Conservation (phyloP, 1,140 invertebrate genomes). For the Saxidomus purpurata region DNA sequence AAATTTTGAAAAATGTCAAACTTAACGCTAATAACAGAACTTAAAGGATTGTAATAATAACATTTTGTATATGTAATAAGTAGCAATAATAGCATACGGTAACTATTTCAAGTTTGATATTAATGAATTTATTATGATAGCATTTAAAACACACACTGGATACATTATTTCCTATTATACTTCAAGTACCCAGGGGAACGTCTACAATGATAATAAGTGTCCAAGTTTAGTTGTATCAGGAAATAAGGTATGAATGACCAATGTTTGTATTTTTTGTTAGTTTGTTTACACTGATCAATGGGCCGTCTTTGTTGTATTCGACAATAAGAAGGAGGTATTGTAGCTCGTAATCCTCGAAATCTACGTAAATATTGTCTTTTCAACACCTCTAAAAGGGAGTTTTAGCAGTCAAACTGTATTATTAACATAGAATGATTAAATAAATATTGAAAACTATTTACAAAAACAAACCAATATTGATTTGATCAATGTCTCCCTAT, state of each 20-base stretch:
- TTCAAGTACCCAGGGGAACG: not conserved
- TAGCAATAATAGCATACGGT: too few species aligned
- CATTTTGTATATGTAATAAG: too few species aligned
- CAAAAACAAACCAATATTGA: conserved; percentile 59
- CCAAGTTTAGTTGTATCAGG: not conserved
- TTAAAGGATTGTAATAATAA: too few species aligned
- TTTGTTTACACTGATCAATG: conserved; percentile 32
- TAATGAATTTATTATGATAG: not conserved
- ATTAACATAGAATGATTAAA: conserved; percentile 27
- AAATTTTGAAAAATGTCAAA: too few species aligned
- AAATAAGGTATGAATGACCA: conserved; percentile 31
- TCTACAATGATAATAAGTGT: conserved; percentile 21
- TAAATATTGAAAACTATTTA: conserved; percentile 55
- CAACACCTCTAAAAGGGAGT: conserved; percentile 45
- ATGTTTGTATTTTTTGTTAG: conserved; percentile 40
- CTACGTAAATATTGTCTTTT: conserved; percentile 63
- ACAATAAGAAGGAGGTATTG: conserved; percentile 36
- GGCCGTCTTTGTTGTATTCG: not conserved
- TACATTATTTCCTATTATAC: not conserved
- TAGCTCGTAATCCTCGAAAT: conserved; percentile 48
- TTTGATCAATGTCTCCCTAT: conserved; percentile 5
- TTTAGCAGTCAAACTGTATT: conserved; percentile 63
- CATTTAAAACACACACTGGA: not conserved
- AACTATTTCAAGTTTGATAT: not conserved
- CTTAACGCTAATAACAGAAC: too few species aligned